Conservation (phyloP, 2,888 invertebrate species). For the Loripinus fragilis region DNA sequence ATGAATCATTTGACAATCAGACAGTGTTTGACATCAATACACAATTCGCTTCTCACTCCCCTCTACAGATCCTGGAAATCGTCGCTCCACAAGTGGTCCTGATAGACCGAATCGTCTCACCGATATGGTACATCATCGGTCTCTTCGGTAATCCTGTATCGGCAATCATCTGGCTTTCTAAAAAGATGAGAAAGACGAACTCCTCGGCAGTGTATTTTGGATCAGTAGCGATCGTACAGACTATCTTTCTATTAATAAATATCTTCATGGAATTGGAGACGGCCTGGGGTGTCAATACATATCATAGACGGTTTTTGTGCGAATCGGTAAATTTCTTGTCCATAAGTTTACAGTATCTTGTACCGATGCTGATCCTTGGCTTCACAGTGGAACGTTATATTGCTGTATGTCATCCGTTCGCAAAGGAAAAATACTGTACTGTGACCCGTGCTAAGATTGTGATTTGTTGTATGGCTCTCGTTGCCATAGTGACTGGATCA, state of each 20-base stretch:
- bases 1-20: neutral
- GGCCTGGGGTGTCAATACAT: constrained; percentile 79
- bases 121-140: constrained; percentile 81
- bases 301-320: constrained; percentile 70
- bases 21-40: neutral
- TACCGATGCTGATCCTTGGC: constrained; percentile 81
- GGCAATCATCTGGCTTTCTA: constrained; percentile 79
- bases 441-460: constrained; percentile 76
- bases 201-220: constrained; percentile 82
- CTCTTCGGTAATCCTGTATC: constrained; percentile 79
- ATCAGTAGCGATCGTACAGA: constrained; percentile 79
- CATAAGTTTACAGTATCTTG: constrained; percentile 78
- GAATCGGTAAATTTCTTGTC: constrained; percentile 77
- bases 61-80: constrained; percentile 40
- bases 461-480: constrained; percentile 65
- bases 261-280: constrained; percentile 78
- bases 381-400: constrained; percentile 83
- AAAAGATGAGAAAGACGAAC: constrained; percentile 79
- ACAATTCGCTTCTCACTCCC: constrained; percentile 33
- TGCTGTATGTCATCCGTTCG: constrained; percentile 80
- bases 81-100: constrained; percentile 70
- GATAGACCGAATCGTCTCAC: constrained; percentile 79
- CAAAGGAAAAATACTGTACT: constrained; percentile 80
- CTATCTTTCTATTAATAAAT: constrained; percentile 78
- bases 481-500: constrained; percentile 67